Percentiles rank a stretch among this genome's conserved stretches.
phyloP scores from a whole-genome alignment of 2,888 invertebrate species.

The Helleia helle region DNA sequence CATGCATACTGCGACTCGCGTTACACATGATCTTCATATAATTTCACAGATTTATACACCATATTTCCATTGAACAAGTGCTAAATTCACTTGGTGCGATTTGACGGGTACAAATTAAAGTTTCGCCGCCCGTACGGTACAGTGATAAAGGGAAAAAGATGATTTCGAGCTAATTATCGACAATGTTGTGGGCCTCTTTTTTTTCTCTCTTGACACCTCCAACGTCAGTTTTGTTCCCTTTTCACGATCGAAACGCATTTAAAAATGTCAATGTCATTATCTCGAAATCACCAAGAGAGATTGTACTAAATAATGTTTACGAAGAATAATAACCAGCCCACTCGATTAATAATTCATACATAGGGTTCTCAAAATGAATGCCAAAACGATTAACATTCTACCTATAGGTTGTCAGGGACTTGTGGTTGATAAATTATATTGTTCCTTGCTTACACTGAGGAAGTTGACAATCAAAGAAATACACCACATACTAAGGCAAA shows the following conservation, averaged over 20 bases:
- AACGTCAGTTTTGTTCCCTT: conserved; percentile 46
- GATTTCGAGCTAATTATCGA: conserved; percentile 66
- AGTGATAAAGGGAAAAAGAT: conserved; percentile 63
- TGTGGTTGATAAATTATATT: too few relatives aligned
- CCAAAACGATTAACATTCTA: too few relatives aligned
- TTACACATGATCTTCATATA: conserved; percentile 25
- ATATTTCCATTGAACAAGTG: conserved; percentile 20
- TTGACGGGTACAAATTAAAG: conserved; percentile 21
- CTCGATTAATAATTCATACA: too few relatives aligned
- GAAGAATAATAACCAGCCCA: conserved; percentile 10
- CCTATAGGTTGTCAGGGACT: too few relatives aligned
- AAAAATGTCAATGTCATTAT: conserved; percentile 20
- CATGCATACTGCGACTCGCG: conserved; percentile 31
- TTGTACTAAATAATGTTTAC: conserved; percentile 12
- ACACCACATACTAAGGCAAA: too few relatives aligned
- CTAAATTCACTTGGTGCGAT: conserved; percentile 17
- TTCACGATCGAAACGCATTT: conserved; percentile 26
- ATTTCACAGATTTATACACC: conserved; percentile 23
- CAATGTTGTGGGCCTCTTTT: conserved; percentile 39
- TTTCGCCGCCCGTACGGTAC: conserved; percentile 36
- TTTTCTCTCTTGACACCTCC: conserved; percentile 63
- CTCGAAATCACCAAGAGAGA: conserved; percentile 16
- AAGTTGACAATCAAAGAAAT: too few relatives aligned
- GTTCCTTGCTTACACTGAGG: too few relatives aligned
- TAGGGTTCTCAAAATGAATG: too few relatives aligned